Percentiles rank a stretch among this genome's conserved stretches.
These are phyloP conservation scores for Diarsia brunnea DNA, from an alignment of 2,888 invertebrate genomes.

Conservation along the genomic window DNA sequence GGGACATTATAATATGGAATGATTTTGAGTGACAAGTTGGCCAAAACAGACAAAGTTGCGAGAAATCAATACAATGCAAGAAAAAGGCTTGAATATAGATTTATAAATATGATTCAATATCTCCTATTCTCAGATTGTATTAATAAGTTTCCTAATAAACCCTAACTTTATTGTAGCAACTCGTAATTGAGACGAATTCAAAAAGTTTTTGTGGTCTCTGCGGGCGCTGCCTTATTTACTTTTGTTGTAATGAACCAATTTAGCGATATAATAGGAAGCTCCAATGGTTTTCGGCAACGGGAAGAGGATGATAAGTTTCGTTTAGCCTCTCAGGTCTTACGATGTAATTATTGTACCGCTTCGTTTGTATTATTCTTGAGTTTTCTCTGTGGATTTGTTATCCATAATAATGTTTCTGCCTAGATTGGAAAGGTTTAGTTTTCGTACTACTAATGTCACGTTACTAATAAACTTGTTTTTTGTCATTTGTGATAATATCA, in stretches of 20 bases:
- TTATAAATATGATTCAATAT: slow-evolving; percentile 18
- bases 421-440: neutral
- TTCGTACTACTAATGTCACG: neutral
- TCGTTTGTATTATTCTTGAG: slow-evolving; percentile 10
- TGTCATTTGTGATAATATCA: neutral
- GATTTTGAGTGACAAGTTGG: neutral
- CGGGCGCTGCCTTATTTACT: slow-evolving; percentile 57
- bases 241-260: slow-evolving; percentile 57
- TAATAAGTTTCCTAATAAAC: slow-evolving; percentile 56
- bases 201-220: slow-evolving; percentile 59
- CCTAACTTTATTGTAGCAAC: slow-evolving; percentile 53
- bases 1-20: neutral
- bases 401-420: neutral
- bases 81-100: neutral
- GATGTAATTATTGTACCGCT: slow-evolving; percentile 27
- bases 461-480: neutral
- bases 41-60: neutral
- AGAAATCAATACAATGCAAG: neutral
- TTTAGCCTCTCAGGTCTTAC: slow-evolving; percentile 14
- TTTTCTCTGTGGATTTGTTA: slow-evolving; percentile 20
- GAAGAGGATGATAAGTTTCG: slow-evolving; percentile 31
- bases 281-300: slow-evolving; percentile 28
- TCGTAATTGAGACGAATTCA: slow-evolving; percentile 64
- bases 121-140: slow-evolving; percentile 33
- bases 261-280: slow-evolving; percentile 39